A percentile compares a stretch with the other conserved stretches of the same genome.
phyloP scores from a whole-genome alignment of 2,888 invertebrate genomes.

The Euzophera pinguis region DNA sequence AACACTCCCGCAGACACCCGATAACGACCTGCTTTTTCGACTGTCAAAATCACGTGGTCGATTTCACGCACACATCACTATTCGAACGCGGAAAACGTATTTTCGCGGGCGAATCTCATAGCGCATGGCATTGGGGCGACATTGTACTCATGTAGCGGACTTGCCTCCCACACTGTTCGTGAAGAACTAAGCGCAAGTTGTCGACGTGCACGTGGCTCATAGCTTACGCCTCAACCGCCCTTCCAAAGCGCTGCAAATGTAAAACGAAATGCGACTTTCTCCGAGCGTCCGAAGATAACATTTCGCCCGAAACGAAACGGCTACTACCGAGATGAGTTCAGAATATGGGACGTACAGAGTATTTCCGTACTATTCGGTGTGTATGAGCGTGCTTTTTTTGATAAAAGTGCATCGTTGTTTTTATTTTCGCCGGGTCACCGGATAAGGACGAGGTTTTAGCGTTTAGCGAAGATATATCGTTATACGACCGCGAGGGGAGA shows the following conservation, averaged over 20 bases:
- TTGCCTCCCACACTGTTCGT: constrained; percentile 78
- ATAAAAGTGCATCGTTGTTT: constrained; percentile 62
- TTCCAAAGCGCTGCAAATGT: constrained; percentile 60
- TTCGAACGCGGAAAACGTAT: constrained; percentile 52
- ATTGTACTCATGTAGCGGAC: constrained; percentile 73
- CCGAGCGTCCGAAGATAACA: constrained; percentile 53
- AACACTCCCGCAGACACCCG: constrained; percentile 43
- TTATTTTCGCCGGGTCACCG: constrained; percentile 29
- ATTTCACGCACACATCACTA: constrained; percentile 52
- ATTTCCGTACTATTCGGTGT: constrained; percentile 68
- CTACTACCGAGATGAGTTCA: constrained; percentile 58
- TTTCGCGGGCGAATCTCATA: constrained; percentile 54
- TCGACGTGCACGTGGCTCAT: constrained; percentile 74
- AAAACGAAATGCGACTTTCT: constrained; percentile 70
- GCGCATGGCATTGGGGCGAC: constrained; percentile 68
- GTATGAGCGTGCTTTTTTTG: constrained; percentile 49
- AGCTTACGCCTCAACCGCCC: constrained; percentile 76
- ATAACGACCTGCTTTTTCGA: constrained; percentile 51
- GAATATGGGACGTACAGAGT: constrained; percentile 72
- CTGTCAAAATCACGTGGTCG: constrained; percentile 75
- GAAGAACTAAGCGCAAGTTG: constrained; percentile 78
- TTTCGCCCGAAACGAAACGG: constrained; percentile 52
- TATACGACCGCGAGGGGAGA: constrained; percentile 42
- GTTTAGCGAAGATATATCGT: constrained; percentile 37
- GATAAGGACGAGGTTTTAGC: constrained; percentile 20